Base-by-base conservation (phyloP, 2,113 vertebrate genomes). In the Elaphurus davidianus region DNA sequence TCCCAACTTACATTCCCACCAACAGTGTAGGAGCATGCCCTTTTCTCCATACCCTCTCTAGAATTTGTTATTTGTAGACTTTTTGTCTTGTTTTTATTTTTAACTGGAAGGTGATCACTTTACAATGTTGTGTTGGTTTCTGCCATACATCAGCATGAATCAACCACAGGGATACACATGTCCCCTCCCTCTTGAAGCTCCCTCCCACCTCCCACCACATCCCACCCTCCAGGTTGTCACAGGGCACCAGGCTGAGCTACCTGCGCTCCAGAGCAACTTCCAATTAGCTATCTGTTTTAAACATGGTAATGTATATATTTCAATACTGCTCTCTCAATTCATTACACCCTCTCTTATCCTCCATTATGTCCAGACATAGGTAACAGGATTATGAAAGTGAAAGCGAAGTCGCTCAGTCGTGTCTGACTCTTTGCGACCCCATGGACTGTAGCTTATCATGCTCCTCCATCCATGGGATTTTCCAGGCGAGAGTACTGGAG, bases 371-470 rank as follows among this genome's bases (percentile, higher is more conserved):
- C 6, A 43, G 36, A 76, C 71, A 27, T 71, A 40, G 67, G 6
- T 40, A 71, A 23, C 5, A 71, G 67, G 67, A 71, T 71, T 71
- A 40, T 71, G 64, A 71, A 71, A 71, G n/a, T 36, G 64, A 71
- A 36, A 71, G 19, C 19, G 64, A 67, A 67, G 17, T 67, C 17
- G 0, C 64, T 67, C 16, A 11, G 33, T 67, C 16, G 0, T n/a
- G 33, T n/a, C 64, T 54, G 52, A 54, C 5, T n/a, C 33, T 71
- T 36, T 23, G 64, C 0, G 0, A 36, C n/a, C 17, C n/a, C 64
- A 3, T 71, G 64, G 64, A 71, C 64, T 71, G 4, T 71, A 36
- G 64, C 17, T 36, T 36, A 36, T 23, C 17, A 71, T 11, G 17
- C 9, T 71, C 2, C n/a, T 36, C 64, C 17, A 11, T 36, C 64